Base-by-base conservation (phyloP, 1,140 invertebrate genomes). In the Adelges cooleyi region DNA sequence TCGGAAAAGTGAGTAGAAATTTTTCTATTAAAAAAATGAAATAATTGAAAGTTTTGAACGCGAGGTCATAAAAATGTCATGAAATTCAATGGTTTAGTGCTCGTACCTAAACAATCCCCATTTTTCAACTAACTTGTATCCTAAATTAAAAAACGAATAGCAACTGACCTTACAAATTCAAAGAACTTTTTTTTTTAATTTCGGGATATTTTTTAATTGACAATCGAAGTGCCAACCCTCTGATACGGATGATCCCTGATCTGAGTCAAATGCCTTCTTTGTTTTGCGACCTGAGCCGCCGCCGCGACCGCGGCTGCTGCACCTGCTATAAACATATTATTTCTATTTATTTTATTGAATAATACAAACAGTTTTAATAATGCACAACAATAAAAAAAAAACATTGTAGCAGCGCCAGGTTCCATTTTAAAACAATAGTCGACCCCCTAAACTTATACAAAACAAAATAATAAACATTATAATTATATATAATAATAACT, bases 191-290 rank as follows among this genome's bases (percentile, higher is more conserved):
- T 53, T 50, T 59, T 59, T 46, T 29, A 62, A 48, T 46, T 48
- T 62, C 46, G 42, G 33, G 15, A 27, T 20, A 46, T 40, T 42
- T 48, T 48, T 66, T 66, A 68, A 68, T 68, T 68, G 51, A 68
- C 67, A 66, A 68, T 66, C 59, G 71, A 71, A 79, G 86, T 84
- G 77, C 86, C 87, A 75, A 88, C 86, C 81, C 89, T 89, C 84
- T 90, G 88, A 83, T 92, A 92, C 78, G 89, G 89, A 83, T 92
- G 89, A 79, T 92, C 89, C 81, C 86, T 82, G 77, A 88, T 84
- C 79, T 87, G 85, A 81, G 84, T 83, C 79, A 88, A 80, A 79
- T 84, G 85, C 75, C 86, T 83, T 74, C 83, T 82, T 77, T 85
- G 82, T 78, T 84, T 85, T 71, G 81, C 83, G 76, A 82, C 85